Conservation (phyloP, 2,797 vertebrate genomes). For the Lycodopsis pacificus region DNA sequence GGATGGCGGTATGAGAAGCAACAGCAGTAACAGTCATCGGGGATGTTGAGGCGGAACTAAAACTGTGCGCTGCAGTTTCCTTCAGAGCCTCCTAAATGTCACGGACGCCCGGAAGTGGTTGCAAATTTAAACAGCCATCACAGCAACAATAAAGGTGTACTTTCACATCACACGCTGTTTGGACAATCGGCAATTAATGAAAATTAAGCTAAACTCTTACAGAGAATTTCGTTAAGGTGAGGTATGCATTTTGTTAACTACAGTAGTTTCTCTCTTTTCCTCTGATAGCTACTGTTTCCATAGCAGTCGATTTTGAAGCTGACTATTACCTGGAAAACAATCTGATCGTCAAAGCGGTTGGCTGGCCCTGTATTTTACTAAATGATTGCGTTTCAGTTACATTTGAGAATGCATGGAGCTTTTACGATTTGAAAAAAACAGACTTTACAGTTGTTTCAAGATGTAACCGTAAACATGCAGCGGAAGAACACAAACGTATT, state of each 20-base stretch:
- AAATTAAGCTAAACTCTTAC: conserved; percentile 4
- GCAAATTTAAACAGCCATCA: conserved; percentile 74
- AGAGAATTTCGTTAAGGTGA: conserved; percentile 37
- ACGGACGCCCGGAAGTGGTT: conserved; percentile 68
- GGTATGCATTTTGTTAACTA: background rate
- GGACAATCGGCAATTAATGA: background rate
- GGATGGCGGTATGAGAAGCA: background rate
- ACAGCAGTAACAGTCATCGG: background rate
- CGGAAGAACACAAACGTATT: fast-evolving
- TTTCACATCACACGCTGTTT: conserved; percentile 23
- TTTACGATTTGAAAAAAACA: background rate
- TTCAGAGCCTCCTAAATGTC: conserved; percentile 14
- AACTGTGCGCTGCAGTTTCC: conserved; percentile 34
- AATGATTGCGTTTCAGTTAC: fast-evolving
- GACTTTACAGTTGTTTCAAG: background rate
- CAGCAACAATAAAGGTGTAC: conserved; percentile 65
- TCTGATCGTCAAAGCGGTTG: conserved; percentile 11
- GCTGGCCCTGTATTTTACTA: background rate
- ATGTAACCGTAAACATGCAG: background rate
- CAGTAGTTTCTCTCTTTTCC: background rate
- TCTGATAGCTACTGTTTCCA: conserved; percentile 11
- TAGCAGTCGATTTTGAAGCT: conserved; percentile 47
- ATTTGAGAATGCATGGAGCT: background rate
- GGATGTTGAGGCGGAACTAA: conserved; percentile 48
- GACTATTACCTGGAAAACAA: conserved; percentile 75